Base-by-base conservation (phyloP, 2,113 vertebrate genomes). In the Nerophis lumbriciformis region DNA sequence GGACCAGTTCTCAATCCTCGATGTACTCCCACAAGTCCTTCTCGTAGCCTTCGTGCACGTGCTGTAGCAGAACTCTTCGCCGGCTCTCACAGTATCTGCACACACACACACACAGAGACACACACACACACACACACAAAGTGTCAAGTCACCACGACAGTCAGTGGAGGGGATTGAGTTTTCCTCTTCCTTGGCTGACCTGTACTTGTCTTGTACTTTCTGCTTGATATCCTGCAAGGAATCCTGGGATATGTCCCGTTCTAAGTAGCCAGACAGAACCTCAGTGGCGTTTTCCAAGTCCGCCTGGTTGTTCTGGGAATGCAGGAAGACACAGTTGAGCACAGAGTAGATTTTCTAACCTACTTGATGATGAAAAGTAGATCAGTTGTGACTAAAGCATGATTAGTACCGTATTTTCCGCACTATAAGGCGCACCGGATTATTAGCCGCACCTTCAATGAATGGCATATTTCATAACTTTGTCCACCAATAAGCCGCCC, bases 141-240 rank as follows among this genome's bases (percentile, higher is more conserved):
- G 7, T 10, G 9, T 45, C 44, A 59, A 19, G 42, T 45, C 42
- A 28, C 59, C 48, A 62, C 71, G 6, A 52, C 3, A 48, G 19
- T 9, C 3, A 12, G 5, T 72, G 53, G 28, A 10, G 45, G 6
- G 3, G 4, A 11, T 37, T 28, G 7, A 51, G 0, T 3, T 50
- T 21, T 49, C 4, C 21, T 7, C 6, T 56, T 48, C 35, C 6
- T 68, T 61, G 15, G 77, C 90, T 84, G 76, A 95, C 97, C 97
- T 99, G 94, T 99, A 99, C 90, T 99, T 99, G 90, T 99, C 97
- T 92, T 99, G 97, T 77, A 99, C 97, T 95, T 99, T 99, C 90
- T 99, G 97, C 89, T 99, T 99, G 88, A 99, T 99, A 85, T 99
- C 97, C 86, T 99, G 97, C 89, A 99, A 93, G 14, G 97, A 98